Conservation (phyloP, 1,140 invertebrate genomes). For the Theocolax elegans region DNA sequence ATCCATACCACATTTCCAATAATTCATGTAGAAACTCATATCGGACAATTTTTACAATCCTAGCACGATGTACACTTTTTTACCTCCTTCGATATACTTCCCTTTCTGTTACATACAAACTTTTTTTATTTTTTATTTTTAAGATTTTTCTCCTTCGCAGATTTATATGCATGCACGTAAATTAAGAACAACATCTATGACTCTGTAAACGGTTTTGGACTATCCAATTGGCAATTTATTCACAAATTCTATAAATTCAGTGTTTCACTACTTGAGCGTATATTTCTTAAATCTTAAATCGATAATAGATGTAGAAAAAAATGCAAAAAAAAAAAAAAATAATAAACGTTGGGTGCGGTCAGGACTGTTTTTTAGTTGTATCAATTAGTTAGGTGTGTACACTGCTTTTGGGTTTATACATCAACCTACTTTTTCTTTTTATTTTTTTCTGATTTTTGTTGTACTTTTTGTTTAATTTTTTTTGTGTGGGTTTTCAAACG, state of each 20-base stretch:
- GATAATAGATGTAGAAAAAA: constrained; percentile 21
- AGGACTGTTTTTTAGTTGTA: constrained; percentile 47
- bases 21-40: not conserved
- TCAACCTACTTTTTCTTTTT: constrained; percentile 38
- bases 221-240: constrained; percentile 31
- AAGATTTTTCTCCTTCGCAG: constrained; percentile 28
- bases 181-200: constrained; percentile 9
- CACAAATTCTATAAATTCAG: constrained; percentile 32
- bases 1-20: constrained; percentile 17
- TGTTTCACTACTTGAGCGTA: constrained; percentile 30
- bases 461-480: constrained; percentile 45
- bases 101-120: constrained; percentile 17
- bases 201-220: constrained; percentile 34
- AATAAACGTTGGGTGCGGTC: constrained; percentile 34
- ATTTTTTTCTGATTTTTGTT: constrained; percentile 47
- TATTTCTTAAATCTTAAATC: not conserved
- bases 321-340: too few species aligned
- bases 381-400: constrained; percentile 49
- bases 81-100: too few species aligned
- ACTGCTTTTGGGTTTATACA: constrained; percentile 52
- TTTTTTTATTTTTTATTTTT: constrained; percentile 31
- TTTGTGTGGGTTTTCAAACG: constrained; percentile 45
- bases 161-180: constrained; percentile 18
- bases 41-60: constrained; percentile 2
- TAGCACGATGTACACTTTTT: constrained; percentile 28